Evolutionary conservation across 2,888 invertebrate genomes (phyloP).

Genomic region (Xanthorhoe designata): DNA sequence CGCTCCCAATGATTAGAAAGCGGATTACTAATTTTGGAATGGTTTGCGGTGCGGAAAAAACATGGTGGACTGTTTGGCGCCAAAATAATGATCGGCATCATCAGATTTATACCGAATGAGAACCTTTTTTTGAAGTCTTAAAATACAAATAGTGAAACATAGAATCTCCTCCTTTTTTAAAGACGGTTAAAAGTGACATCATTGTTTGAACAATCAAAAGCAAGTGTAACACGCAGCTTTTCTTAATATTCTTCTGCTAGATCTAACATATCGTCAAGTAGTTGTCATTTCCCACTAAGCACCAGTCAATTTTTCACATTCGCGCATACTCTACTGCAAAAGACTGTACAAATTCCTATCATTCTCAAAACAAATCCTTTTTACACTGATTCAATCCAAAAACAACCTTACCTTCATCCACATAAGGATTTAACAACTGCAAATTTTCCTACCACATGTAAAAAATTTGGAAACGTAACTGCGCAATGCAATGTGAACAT

Average conservation of each 20-base stretch:
- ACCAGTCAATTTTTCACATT: slow-evolving; percentile 48
- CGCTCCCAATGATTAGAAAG: slow-evolving; percentile 72
- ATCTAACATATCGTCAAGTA: slow-evolving; percentile 17
- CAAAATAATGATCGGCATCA: slow-evolving; percentile 20
- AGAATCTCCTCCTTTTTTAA: no score
- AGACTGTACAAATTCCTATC: slow-evolving; percentile 59
- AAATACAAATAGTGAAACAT: no score
- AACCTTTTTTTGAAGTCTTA: no score
- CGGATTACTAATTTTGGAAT: slow-evolving; percentile 43
- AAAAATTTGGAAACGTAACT: slow-evolving; percentile 5
- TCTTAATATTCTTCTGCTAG: background rate
- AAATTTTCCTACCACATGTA: background rate
- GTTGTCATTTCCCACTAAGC: slow-evolving; percentile 39
- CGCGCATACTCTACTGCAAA: slow-evolving; percentile 47
- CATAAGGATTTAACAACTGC: slow-evolving; percentile 12
- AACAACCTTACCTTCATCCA: background rate
- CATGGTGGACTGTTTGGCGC: slow-evolving; percentile 26
- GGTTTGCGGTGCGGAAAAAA: slow-evolving; percentile 23
- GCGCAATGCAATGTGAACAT: background rate
- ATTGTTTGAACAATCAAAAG: no score
- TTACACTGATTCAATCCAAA: slow-evolving; percentile 14
- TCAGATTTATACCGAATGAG: no score
- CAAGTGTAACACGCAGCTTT: no score
- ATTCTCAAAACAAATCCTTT: slow-evolving; percentile 47
- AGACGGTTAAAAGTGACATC: no score